Conservation (phyloP, 2,888 invertebrate species). For the Pseudolycoriella hygida region DNA sequence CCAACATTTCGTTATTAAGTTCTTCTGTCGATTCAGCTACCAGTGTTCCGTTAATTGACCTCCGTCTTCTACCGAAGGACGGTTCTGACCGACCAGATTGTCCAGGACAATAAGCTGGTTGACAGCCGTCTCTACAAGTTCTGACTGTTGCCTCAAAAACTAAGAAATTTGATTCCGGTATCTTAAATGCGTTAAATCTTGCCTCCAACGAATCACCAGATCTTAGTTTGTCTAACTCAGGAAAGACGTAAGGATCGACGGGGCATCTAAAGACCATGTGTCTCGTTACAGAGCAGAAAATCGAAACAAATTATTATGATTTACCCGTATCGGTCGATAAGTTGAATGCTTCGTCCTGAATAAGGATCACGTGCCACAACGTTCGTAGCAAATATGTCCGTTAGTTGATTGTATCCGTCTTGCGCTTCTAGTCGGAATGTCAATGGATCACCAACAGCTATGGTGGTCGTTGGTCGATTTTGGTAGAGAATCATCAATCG, state of each 20-base stretch:
- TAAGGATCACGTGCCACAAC: constrained; percentile 86
- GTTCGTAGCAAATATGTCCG: constrained; percentile 84
- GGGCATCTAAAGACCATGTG: constrained; percentile 69
- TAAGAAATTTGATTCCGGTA: constrained; percentile 83
- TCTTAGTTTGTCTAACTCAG: constrained; percentile 69
- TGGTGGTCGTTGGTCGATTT: constrained; percentile 80
- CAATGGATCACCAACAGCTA: constrained; percentile 81
- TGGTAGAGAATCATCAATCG: constrained; percentile 66
- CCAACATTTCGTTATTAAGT: no score
- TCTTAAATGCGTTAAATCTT: constrained; percentile 84
- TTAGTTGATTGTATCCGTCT: constrained; percentile 73
- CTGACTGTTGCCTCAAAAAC: constrained; percentile 85
- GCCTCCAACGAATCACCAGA: constrained; percentile 79
- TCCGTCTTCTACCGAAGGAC: constrained; percentile 57
- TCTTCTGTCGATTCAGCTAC: constrained; percentile 3
- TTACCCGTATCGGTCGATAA: constrained; percentile 80
- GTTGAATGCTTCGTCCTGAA: constrained; percentile 72
- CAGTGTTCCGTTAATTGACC: constrained; percentile 28
- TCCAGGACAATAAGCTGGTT: constrained; percentile 73
- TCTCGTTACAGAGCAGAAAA: not conserved
- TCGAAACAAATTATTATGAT: constrained; percentile 13
- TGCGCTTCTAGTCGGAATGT: constrained; percentile 79
- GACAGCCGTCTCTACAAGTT: constrained; percentile 77
- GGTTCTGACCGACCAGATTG: constrained; percentile 64
- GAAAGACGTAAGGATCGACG: constrained; percentile 81